Evolutionary conservation across 1,140 invertebrate species (phyloP).

Genomic region (Stegodyphus mimosarum): DNA sequence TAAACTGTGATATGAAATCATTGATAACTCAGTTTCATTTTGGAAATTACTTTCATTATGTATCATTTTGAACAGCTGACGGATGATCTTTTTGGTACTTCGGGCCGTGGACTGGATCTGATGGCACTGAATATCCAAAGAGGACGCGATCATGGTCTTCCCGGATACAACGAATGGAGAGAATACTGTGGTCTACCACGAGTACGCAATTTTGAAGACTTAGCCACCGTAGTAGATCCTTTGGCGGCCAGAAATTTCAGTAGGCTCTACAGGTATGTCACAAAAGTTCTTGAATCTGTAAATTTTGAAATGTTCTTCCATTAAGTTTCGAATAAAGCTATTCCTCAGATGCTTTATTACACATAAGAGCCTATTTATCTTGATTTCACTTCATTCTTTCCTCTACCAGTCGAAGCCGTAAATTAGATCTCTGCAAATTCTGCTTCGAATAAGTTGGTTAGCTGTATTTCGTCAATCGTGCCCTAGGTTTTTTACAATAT

Average conservation of each 20-base stretch:
- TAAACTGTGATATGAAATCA: neutral
- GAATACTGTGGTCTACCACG: slow-evolving; percentile 81
- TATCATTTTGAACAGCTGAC: slow-evolving; percentile 75
- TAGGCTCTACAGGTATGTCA: slow-evolving; percentile 46
- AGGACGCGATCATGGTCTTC: slow-evolving; percentile 88
- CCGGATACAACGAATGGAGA: slow-evolving; percentile 83
- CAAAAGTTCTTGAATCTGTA: neutral
- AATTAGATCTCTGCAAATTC: no score
- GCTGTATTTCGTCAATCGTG: no score
- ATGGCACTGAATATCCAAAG: slow-evolving; percentile 87
- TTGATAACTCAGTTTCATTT: neutral
- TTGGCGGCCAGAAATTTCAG: slow-evolving; percentile 13
- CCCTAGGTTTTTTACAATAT: no score
- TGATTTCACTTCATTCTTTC: no score
- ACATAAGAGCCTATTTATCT: no score
- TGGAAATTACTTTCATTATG: neutral
- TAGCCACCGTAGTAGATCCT: slow-evolving; percentile 69
- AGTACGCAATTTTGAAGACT: slow-evolving; percentile 80
- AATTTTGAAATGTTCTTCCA: no score
- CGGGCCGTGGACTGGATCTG: slow-evolving; percentile 80
- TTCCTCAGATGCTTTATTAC: no score
- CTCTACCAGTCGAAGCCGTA: no score
- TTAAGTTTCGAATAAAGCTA: no score
- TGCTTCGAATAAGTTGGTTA: no score
- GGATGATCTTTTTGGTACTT: slow-evolving; percentile 78